phyloP scores from a whole-genome alignment of 1,140 invertebrate species.

The Pseudobourletiella spinata region DNA sequence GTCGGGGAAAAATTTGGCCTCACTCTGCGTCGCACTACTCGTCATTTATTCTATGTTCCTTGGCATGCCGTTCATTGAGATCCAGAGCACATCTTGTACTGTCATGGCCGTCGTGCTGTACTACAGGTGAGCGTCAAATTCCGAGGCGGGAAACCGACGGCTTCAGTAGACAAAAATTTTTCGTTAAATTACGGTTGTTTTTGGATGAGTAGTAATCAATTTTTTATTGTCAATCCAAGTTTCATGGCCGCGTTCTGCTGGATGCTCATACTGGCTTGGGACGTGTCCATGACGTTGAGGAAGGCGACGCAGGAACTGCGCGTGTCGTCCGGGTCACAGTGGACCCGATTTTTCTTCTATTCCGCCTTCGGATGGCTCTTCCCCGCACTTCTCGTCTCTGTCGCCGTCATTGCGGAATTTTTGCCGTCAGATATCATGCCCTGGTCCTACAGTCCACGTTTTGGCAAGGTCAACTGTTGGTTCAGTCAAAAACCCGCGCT shows the following conservation, averaged over 20 bases:
- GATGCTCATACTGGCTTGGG: slow-evolving; percentile 53
- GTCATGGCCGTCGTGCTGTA: slow-evolving; percentile 45
- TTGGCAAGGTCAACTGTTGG: slow-evolving; percentile 48
- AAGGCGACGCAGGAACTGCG: slow-evolving; percentile 46
- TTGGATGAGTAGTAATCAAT: too few relatives aligned
- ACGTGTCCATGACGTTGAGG: slow-evolving; percentile 48
- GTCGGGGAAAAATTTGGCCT: slow-evolving; percentile 48
- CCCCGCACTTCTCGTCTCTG: slow-evolving; percentile 44
- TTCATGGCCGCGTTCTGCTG: slow-evolving; percentile 49
- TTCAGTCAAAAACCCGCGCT: slow-evolving; percentile 47
- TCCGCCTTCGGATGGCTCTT: slow-evolving; percentile 48
- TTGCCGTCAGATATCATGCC: slow-evolving; percentile 39
- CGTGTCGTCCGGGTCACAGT: slow-evolving; percentile 37
- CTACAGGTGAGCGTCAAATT: slow-evolving; percentile 43
- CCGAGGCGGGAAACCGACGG: too few relatives aligned
- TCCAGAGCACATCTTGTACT: slow-evolving; percentile 37
- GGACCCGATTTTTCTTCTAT: slow-evolving; percentile 45
- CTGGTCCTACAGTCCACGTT: slow-evolving; percentile 40
- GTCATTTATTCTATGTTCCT: slow-evolving; percentile 46
- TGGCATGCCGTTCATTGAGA: slow-evolving; percentile 39
- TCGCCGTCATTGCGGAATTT: slow-evolving; percentile 46
- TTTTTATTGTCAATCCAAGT: too few relatives aligned
- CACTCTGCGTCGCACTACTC: slow-evolving; percentile 44
- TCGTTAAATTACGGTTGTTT: too few relatives aligned
- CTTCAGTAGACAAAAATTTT: too few relatives aligned